phyloP scores from a whole-genome alignment of 2,888 invertebrate genomes.

The Eutolmus rufibarbis region DNA sequence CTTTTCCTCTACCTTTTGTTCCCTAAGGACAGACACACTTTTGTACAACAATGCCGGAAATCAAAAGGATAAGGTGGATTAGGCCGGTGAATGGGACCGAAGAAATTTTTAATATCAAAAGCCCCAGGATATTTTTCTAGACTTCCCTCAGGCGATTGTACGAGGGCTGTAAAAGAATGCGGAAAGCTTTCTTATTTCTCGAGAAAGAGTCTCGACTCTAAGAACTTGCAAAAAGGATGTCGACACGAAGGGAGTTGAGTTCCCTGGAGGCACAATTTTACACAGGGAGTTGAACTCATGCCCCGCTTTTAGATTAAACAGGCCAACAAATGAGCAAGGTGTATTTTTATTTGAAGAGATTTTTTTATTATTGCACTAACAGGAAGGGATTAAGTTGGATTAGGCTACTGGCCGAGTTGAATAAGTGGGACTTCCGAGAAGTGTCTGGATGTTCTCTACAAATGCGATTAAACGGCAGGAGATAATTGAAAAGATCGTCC shows the following conservation, averaged over 20 bases:
- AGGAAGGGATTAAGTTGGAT: neutral
- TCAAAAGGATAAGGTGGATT: neutral
- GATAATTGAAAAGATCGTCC: neutral
- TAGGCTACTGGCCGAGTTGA: neutral
- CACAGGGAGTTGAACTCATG: neutral
- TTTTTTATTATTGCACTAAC: neutral
- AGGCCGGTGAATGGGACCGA: neutral
- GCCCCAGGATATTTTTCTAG: neutral
- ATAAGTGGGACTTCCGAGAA: neutral
- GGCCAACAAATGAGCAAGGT: neutral
- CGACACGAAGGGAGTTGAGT: neutral
- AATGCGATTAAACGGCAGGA: neutral
- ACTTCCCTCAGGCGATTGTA: neutral
- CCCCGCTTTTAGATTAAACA: neutral
- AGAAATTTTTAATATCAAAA: neutral
- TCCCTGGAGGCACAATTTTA: neutral
- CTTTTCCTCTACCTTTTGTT: neutral
- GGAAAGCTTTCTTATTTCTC: neutral
- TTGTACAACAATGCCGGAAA: neutral
- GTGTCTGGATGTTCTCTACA: neutral
- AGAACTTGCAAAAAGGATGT: neutral
- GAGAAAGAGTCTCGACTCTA: neutral
- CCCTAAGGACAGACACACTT: neutral
- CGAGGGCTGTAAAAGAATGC: neutral
- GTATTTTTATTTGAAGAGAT: neutral